Evolutionary conservation across 2,797 vertebrate genomes (phyloP).

Genomic region (Anisognathus igniventris): DNA sequence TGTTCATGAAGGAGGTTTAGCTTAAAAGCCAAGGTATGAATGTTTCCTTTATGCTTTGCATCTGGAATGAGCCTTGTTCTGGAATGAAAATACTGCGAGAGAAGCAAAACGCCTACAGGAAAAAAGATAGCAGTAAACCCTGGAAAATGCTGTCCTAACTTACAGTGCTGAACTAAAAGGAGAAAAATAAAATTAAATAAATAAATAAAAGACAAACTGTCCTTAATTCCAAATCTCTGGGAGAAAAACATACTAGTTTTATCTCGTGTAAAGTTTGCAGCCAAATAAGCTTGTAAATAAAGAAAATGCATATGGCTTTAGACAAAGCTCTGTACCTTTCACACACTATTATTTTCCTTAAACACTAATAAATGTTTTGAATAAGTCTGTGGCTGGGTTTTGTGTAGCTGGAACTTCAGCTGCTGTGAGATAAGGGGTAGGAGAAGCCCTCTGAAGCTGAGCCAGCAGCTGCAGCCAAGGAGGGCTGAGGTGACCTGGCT

Average conservation of each 20-base stretch:
- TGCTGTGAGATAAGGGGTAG: background rate
- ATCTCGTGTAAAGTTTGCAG: constrained; percentile 44
- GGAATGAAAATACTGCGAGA: constrained; percentile 26
- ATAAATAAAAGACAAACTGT: background rate
- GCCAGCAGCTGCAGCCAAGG: background rate
- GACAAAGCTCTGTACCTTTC: constrained; percentile 59
- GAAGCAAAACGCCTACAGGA: constrained; percentile 43
- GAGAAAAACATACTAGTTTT: constrained; percentile 48
- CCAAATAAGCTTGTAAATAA: constrained; percentile 37
- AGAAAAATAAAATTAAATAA: background rate
- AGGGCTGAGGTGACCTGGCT: background rate
- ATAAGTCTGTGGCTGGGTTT: constrained; percentile 35
- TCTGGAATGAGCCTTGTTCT: constrained; percentile 65
- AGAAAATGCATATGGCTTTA: constrained; percentile 33
- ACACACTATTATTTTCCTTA: constrained; percentile 59
- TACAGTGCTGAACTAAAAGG: constrained; percentile 47
- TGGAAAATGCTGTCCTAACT: constrained; percentile 37
- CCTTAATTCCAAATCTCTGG: constrained; percentile 58
- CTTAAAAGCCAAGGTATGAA: constrained; percentile 64
- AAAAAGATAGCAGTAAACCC: constrained; percentile 42
- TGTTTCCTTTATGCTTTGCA: constrained; percentile 67
- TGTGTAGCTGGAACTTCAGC: background rate
- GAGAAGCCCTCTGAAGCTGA: background rate
- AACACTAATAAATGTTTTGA: constrained; percentile 68
- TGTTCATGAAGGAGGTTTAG: constrained; percentile 69